Conservation (phyloP, 2,888 invertebrate species). For the Boloria selene region DNA sequence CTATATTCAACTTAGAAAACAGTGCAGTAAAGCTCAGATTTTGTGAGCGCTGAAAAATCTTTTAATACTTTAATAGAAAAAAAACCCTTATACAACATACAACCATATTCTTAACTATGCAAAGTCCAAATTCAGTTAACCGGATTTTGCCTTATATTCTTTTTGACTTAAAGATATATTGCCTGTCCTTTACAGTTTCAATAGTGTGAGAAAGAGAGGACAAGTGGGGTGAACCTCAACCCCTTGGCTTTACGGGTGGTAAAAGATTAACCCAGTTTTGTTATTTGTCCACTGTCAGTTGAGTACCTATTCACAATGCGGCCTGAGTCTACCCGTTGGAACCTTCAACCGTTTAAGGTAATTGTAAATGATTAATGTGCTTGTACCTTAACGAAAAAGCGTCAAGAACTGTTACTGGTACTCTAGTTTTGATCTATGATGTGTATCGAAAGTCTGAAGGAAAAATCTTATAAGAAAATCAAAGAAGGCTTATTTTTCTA, state of each 20-base stretch:
- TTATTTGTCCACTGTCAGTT: constrained; percentile 83
- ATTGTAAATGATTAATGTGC: constrained; percentile 81
- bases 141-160: constrained; percentile 47
- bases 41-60: constrained; percentile 63
- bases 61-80: constrained; percentile 74
- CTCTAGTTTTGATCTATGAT: constrained; percentile 71
- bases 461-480: constrained; percentile 8
- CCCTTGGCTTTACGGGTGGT: constrained; percentile 72
- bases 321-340: constrained; percentile 72
- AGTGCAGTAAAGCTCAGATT: constrained; percentile 62
- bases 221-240: constrained; percentile 68
- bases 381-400: constrained; percentile 69
- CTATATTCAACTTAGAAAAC: constrained; percentile 62
- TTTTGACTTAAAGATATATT: constrained; percentile 50
- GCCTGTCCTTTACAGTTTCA: constrained; percentile 68
- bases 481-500: not conserved
- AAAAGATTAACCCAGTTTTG: constrained; percentile 83
- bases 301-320: constrained; percentile 81
- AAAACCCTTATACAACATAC: constrained; percentile 51
- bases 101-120: constrained; percentile 41
- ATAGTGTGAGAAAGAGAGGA: constrained; percentile 61
- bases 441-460: constrained; percentile 14
- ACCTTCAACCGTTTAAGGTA: constrained; percentile 78
- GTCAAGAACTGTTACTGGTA: constrained; percentile 69
- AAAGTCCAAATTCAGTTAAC: constrained; percentile 21